These are phyloP conservation scores for Danio rerio DNA, from an alignment of 2,113 vertebrate genomes.

Conservation along the genomic window GRCz12tu NC_133181.1:39153001-39153500, in stretches of 20 bases:
- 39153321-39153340: slow-evolving; percentile 27
- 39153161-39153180: slow-evolving; percentile 2
- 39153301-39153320: slow-evolving; percentile 33
- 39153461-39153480: too few relatives aligned
- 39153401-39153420: slow-evolving; percentile 77
- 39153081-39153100: background rate
- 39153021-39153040: background rate
- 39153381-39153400: slow-evolving; percentile 69
- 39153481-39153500: too few relatives aligned
- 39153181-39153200: slow-evolving; percentile 5
- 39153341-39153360: slow-evolving; percentile 57
- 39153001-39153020: too few relatives aligned
- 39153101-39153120: background rate
- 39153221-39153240: slow-evolving; percentile 30
- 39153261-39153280: slow-evolving; percentile 30
- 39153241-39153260: slow-evolving; percentile 32
- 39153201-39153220: slow-evolving; percentile 33
- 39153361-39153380: slow-evolving; percentile 34
- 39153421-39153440: slow-evolving; percentile 79
- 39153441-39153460: slow-evolving; percentile 63
- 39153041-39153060: background rate
- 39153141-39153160: background rate
- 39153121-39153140: background rate
- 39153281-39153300: slow-evolving; percentile 2
- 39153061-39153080: background rate